Base-by-base conservation (phyloP, 1,140 invertebrate genomes). In the Ladona fulva region DNA sequence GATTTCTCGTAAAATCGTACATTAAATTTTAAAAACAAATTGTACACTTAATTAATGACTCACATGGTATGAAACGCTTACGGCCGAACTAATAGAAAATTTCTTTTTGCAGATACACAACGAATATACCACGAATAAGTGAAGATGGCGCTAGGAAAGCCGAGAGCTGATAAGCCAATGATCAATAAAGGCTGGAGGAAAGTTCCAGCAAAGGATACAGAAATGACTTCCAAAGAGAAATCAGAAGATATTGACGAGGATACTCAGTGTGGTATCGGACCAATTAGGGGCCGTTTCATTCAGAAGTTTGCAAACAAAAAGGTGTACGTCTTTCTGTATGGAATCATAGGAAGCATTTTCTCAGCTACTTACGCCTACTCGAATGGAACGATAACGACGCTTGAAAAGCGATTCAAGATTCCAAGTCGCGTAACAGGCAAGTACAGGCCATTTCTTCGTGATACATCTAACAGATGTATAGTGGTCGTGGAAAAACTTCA, bases 341-440 rank as follows among this genome's bases (percentile, higher is more conserved):
- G 92, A 74, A 83, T 93, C 5, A 85, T 93, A 0, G 92, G 91
- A 0, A 90, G 92, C 79, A 88, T 92, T 74, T 92, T 92, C 80
- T 90, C 90, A n/a, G 92, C 92, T 78, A 89, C 91, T 78, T 93
- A 90, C 81, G 89, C 92, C 0, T 94, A 94, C 82, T 92, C 92
- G 79, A 91, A 91, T 81, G 92, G 92, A 12, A 92, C 91, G 8
- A 90, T 94, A 73, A 92, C 92, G 42, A 95, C 93, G 0, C 86
- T 94, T 29, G 93, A 95, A 83, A 94, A 94, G 82, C 87, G 92
- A 79, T 95, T 93, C 82, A 93, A 92, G 81, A 93, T 94, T 81
- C 91, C 92, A 0, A 93, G 91, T 11, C 89, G 90, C 83, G 91
- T 90, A 42, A 92, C 91, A 77, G 93, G 91, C 90, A 83, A 86